A percentile compares a stretch with the other conserved stretches of the same genome.
phyloP scores from a whole-genome alignment of 2,888 invertebrate genomes.

The Drosophila mimica region DNA sequence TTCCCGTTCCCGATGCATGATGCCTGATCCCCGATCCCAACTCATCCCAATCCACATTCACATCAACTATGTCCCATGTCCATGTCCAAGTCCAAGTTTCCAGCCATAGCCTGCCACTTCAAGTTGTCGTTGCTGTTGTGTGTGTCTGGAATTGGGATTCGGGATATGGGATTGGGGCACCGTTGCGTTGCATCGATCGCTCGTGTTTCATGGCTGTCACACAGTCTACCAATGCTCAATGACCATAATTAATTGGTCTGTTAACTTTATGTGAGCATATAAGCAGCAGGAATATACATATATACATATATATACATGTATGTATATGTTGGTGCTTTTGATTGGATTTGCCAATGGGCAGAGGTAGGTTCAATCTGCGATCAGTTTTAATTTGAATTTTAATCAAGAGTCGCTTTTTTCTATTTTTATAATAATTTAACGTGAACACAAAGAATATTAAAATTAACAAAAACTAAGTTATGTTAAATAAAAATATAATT shows the following conservation, averaged over 20 bases:
- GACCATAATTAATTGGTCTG: slow-evolving; percentile 70
- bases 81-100: slow-evolving; percentile 47
- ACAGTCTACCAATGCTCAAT: slow-evolving; percentile 55
- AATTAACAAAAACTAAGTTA: neutral
- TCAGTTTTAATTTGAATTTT: neutral
- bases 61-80: slow-evolving; percentile 28
- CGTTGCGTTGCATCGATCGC: slow-evolving; percentile 24
- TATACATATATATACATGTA: too few species aligned
- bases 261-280: slow-evolving; percentile 63
- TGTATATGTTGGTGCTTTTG: slow-evolving; percentile 10
- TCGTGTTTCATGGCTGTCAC: slow-evolving; percentile 65
- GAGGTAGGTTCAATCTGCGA: neutral
- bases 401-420: neutral
- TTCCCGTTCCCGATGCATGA: neutral
- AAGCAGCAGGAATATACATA: slow-evolving; percentile 9
- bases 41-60: slow-evolving; percentile 33
- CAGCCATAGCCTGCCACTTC: slow-evolving; percentile 48
- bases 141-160: slow-evolving; percentile 26
- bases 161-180: slow-evolving; percentile 17
- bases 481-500: too few species aligned
- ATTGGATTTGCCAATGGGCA: neutral
- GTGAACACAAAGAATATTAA: neutral
- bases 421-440: neutral
- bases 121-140: slow-evolving; percentile 24
- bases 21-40: slow-evolving; percentile 15